Percentiles rank a stretch among this genome's conserved stretches.
phyloP scores from a whole-genome alignment of 1,140 invertebrate species.

The Drosophila santomea region DNA sequence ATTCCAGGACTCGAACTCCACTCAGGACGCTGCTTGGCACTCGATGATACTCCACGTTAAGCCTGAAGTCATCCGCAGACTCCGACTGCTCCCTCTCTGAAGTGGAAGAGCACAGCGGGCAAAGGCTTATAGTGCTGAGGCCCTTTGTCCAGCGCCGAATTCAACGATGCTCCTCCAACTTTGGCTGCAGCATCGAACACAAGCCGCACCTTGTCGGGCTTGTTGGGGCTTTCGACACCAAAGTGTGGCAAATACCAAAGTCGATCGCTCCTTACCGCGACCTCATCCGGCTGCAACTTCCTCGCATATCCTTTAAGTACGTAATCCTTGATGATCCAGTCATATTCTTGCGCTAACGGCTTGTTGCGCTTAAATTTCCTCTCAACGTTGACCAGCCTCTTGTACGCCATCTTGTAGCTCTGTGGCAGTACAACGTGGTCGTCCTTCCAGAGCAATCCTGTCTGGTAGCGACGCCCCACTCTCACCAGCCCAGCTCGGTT shows the following conservation, averaged over 20 bases:
- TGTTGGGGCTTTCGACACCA: too few species aligned
- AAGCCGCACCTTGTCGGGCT: too few species aligned
- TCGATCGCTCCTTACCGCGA: too few species aligned
- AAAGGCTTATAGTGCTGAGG: neutral
- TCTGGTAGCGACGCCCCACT: neutral
- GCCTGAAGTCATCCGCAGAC: neutral
- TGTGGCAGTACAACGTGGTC: neutral
- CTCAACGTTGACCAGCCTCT: neutral
- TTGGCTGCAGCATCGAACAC: too few species aligned
- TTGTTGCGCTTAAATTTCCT: neutral
- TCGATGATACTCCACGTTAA: conserved; percentile 3
- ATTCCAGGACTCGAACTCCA: conserved; percentile 3
- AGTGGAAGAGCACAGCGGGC: neutral
- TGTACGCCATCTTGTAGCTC: neutral
- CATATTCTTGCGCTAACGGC: neutral
- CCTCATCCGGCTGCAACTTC: too few species aligned
- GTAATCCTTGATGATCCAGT: neutral
- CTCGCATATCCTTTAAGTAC: neutral
- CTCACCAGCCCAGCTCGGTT: too few species aligned
- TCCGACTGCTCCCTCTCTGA: neutral
- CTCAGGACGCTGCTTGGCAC: conserved; percentile 1
- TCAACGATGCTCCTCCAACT: neutral
- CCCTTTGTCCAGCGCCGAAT: neutral
- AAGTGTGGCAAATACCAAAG: too few species aligned
- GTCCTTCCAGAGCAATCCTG: neutral